Evolutionary conservation across 1,140 invertebrate species (phyloP).

Genomic region (Hycleus phaleratus): DNA sequence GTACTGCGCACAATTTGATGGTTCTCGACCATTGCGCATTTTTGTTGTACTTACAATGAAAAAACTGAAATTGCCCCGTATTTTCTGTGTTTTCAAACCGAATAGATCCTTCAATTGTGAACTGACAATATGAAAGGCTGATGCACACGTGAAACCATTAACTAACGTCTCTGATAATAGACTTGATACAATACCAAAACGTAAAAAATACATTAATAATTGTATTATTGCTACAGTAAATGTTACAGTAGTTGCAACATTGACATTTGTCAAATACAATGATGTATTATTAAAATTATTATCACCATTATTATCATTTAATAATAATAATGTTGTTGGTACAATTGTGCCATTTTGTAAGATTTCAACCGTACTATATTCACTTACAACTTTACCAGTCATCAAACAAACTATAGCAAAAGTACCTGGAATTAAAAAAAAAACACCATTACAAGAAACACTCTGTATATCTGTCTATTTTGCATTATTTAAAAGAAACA

Average conservation of each 20-base stretch:
- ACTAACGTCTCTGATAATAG: slow-evolving; percentile 84
- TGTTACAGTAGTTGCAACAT: slow-evolving; percentile 51
- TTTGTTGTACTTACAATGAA: slow-evolving; percentile 46
- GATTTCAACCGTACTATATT: slow-evolving; percentile 38
- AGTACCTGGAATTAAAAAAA: slow-evolving; percentile 49
- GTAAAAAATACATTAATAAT: slow-evolving; percentile 72
- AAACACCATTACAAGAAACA: neutral
- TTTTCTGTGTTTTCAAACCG: slow-evolving; percentile 57
- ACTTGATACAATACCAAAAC: slow-evolving; percentile 74
- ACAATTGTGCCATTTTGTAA: slow-evolving; percentile 26
- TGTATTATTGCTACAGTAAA: slow-evolving; percentile 38
- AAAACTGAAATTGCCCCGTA: slow-evolving; percentile 67
- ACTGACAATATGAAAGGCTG: slow-evolving; percentile 79
- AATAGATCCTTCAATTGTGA: slow-evolving; percentile 85
- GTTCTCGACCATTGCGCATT: too few species aligned
- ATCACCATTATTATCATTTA: too few species aligned
- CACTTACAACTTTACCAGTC: slow-evolving; percentile 69
- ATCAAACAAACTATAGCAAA: slow-evolving; percentile 85
- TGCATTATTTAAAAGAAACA: neutral
- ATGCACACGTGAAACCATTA: slow-evolving; percentile 85
- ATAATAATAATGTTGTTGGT: neutral
- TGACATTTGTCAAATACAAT: slow-evolving; percentile 42
- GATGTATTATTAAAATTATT: too few species aligned
- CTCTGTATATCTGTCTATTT: too few species aligned
- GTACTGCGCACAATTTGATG: neutral